These are phyloP conservation scores for Melieria omissa DNA, from an alignment of 2,888 invertebrate species.

Conservation along the genomic window DNA sequence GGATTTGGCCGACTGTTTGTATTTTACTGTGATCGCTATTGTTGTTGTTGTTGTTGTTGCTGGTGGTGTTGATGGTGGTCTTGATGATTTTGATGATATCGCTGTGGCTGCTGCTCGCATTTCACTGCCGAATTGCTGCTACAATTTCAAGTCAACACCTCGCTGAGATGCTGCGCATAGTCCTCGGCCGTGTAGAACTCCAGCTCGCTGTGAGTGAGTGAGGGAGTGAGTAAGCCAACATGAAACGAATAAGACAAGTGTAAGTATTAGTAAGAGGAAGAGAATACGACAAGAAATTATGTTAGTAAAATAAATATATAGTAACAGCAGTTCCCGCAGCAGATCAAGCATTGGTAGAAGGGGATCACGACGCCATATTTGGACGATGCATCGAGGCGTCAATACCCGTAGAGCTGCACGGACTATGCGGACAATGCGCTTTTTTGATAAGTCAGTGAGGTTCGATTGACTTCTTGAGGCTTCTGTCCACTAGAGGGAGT, in stretches of 20 bases:
- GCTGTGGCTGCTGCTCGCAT: constrained; percentile 16
- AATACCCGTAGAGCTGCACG: neutral
- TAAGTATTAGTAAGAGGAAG: no score
- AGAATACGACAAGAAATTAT: no score
- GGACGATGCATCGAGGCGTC: neutral
- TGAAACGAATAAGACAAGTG: no score
- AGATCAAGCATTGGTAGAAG: neutral
- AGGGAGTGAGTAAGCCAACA: neutral
- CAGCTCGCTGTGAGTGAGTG: constrained; percentile 41
- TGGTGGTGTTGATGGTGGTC: constrained; percentile 35
- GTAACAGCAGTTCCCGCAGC: neutral
- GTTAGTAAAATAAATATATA: neutral
- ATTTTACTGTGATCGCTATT: constrained; percentile 14
- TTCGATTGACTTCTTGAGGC: neutral
- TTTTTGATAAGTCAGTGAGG: neutral
- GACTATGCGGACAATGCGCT: neutral
- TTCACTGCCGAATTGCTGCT: constrained; percentile 1
- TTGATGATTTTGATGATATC: constrained; percentile 24
- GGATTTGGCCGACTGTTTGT: constrained; percentile 15
- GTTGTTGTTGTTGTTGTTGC: constrained; percentile 20
- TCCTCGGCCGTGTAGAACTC: constrained; percentile 61
- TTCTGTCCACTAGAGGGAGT: neutral
- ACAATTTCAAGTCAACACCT: constrained; percentile 54
- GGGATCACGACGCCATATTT: neutral
- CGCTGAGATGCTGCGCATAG: constrained; percentile 60